These are phyloP conservation scores for Mantis religiosa DNA, from an alignment of 2,888 invertebrate species.

Conservation along the genomic window DNA sequence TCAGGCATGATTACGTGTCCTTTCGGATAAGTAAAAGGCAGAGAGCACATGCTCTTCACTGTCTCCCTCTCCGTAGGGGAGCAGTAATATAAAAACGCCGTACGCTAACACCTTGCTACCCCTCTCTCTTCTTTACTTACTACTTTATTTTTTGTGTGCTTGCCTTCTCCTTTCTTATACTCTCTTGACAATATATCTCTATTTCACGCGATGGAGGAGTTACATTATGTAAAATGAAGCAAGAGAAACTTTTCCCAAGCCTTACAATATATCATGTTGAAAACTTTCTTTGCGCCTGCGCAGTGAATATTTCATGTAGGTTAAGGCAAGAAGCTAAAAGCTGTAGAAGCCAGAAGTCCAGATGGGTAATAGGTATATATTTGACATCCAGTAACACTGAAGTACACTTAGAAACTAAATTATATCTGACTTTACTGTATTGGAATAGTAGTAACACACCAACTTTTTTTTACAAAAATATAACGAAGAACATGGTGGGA, in stretches of 20 bases:
- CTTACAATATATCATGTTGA: not conserved
- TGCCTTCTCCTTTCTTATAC: not conserved
- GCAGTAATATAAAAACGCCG: not conserved
- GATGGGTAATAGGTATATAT: no score
- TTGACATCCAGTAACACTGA: no score
- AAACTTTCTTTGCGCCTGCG: not conserved
- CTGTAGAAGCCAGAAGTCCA: not conserved
- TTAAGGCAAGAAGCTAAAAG: not conserved
- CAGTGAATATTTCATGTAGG: not conserved
- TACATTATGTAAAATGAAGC: slow-evolving; percentile 2
- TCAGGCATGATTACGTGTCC: not conserved
- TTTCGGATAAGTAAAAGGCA: not conserved
- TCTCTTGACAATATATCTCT: not conserved
- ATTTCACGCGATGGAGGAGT: not conserved
- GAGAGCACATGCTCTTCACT: not conserved
- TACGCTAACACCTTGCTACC: not conserved
- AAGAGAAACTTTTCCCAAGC: not conserved
- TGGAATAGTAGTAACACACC: no score
- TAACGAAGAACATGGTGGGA: no score
- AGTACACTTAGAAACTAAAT: no score
- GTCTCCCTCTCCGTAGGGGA: no score
- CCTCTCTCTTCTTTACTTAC: not conserved
- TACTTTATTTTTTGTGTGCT: not conserved
- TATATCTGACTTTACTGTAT: no score
- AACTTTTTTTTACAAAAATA: no score